phyloP scores from a whole-genome alignment of 1,140 invertebrate species.

The Cataglyphis hispanica region DNA sequence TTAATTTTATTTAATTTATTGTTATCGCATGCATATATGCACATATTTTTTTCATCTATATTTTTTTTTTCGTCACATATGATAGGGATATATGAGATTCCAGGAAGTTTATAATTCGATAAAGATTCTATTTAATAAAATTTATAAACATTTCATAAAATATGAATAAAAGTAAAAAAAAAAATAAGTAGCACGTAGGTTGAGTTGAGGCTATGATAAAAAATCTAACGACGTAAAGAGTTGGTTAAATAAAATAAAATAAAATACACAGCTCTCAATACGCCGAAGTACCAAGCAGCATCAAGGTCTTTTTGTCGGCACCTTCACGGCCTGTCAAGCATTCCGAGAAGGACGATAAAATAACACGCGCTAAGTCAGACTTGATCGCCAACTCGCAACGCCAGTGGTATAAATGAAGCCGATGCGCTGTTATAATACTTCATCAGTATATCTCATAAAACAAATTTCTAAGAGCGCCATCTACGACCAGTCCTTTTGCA shows the following conservation, averaged over 20 bases:
- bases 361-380: constrained; percentile 46
- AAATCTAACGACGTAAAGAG: constrained; percentile 35
- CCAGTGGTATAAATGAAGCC: constrained; percentile 55
- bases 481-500: not conserved
- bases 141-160: not conserved
- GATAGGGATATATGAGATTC: constrained; percentile 1
- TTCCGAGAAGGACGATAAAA: constrained; percentile 71
- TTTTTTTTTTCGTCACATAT: no score
- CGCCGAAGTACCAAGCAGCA: constrained; percentile 41
- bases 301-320: constrained; percentile 66
- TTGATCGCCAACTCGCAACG: constrained; percentile 21
- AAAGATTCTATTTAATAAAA: constrained; percentile 21
- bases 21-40: not conserved
- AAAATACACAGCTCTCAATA: constrained; percentile 43
- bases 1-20: not conserved
- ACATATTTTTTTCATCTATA: no score
- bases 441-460: not conserved
- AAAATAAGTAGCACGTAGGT: not conserved
- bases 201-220: constrained; percentile 4
- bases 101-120: not conserved
- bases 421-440: constrained; percentile 25
- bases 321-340: constrained; percentile 66
- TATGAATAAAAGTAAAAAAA: not conserved
- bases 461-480: not conserved
- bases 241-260: constrained; percentile 16